Base-by-base conservation (phyloP, 35 echinoderm and acorn worm genomes). In the Diadema setosum region DNA sequence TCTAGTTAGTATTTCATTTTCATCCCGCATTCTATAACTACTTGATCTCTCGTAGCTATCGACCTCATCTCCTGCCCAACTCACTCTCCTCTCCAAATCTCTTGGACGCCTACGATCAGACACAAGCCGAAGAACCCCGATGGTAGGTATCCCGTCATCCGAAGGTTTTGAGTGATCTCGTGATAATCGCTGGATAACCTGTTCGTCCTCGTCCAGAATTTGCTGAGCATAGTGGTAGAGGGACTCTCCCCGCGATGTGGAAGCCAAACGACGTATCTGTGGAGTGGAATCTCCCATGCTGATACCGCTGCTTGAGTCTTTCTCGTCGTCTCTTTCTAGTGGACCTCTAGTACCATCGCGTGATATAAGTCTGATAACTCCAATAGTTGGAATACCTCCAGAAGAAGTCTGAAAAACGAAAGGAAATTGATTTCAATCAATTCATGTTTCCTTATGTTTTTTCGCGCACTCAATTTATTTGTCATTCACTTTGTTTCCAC, bases 251-350 rank as follows among this genome's bases (percentile, higher is more conserved):
- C 36, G 73, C 9, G 27, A 6, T 25, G 34, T 17, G 37, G 73
- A 78, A 7, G 35, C n/a, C 5, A 35, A 21, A 6, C 73, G 33
- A 21, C 73, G 11, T 34, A 44, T 36, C 37, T 78, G 73, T 3
- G 73, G 73, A 7, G 73, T 78, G 63, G 63, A 67, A 67, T 67
- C 63, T n/a, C 73, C 73, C n/a, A 78, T 36, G 34, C 73, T 78
- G 73, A 78, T 78, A 35, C 73, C 73, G 37, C 73, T 78, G 73
- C 73, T 78, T 17, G 73, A 78, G 48, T 52, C 48, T 11, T 9
- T 9, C n/a, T 52, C 48, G 40, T 78, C 73, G 37, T 39, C 33
- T 9, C 40, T 41, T 2, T 36, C 73, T 11, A 17, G 15, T 9
- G 73, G 37, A 44, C 21, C 25, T 11, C 40, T 44, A 3, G 35